Evolutionary conservation across 1,140 invertebrate genomes (phyloP), one percentile per base, ranked within the genome.

Genomic region (Stegodyphus mimosarum): DNA sequence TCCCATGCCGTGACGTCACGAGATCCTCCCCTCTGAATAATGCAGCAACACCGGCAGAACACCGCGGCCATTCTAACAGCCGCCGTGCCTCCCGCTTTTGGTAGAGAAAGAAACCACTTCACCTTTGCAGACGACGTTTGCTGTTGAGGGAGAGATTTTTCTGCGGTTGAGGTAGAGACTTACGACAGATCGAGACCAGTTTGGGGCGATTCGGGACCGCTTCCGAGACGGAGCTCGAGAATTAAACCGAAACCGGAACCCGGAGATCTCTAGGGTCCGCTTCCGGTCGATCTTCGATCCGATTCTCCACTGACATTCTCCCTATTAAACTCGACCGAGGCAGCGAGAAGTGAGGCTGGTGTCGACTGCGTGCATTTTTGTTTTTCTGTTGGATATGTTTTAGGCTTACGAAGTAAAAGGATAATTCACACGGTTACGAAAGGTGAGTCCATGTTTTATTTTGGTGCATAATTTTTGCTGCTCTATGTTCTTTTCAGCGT

Each of bases 281-380:
- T 69, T 69, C 66, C 66, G 66, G 66, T 69, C 15, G 66, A 69
- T 69, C 66, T 69, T 69, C 66, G 66, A 69, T 69, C 66, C 13
- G 18, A n/a, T 33, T 33, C 17, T 33, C 18, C 13, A 1, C 66
- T 17, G 66, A 17, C 66, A 33, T 17, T 69, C 17, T 9, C 17
- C 9, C 18, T 9, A 69, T 9, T n/a, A 17, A 33, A 69, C 66
- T 33, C 15, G 17, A n/a, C 15, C 66, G 18, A 33, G 66, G 18
- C 18, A 17, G 18, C 66, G 66, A 69, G 7, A n/a, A 17, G 7
- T n/a, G 15, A 17, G 15, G 15, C 11, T n/a, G 7, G 9, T n/a
- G 7, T n/a, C 17, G 7, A 13, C 66, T 69, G 66, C 2, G 66
- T 13, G 7, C 66, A 33, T n/a, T 69, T 69, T 69, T 33, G 18